phyloP scores from a whole-genome alignment of 30 jellyfish, hydroid and myxozoan genomes.

The Aurelia aurita region DNA sequence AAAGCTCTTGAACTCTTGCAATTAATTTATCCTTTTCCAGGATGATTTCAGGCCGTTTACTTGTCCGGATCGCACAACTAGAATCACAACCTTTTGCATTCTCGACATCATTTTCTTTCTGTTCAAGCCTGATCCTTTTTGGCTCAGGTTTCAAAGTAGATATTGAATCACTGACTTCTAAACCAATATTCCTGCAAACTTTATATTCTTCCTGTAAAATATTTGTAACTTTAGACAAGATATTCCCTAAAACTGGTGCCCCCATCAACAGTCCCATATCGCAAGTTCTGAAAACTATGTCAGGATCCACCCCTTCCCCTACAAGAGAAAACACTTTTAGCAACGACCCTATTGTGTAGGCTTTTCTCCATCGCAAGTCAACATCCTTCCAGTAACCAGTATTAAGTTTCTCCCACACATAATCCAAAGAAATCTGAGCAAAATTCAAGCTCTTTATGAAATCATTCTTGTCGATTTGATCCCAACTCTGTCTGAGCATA shows the following conservation, averaged over 20 bases:
- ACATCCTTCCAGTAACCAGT: slow-evolving; percentile 97
- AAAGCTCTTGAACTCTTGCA: slow-evolving; percentile 51
- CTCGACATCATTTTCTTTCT: background rate
- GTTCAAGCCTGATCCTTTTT: background rate
- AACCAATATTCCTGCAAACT: no score
- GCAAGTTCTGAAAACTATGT: slow-evolving; percentile 59
- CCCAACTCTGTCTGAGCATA: slow-evolving; percentile 46
- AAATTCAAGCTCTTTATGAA: slow-evolving; percentile 12
- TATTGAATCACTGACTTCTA: no score
- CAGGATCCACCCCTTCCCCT: slow-evolving; percentile 15
- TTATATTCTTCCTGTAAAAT: background rate
- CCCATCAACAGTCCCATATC: slow-evolving; percentile 98
- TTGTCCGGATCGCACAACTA: no score
- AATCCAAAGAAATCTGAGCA: slow-evolving; percentile 69
- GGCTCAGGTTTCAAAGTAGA: no score
- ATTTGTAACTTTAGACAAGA: slow-evolving; percentile 52
- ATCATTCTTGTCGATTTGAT: background rate
- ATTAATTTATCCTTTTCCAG: background rate
- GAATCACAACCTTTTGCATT: no score
- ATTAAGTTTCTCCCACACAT: slow-evolving; percentile 90
- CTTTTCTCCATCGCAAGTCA: slow-evolving; percentile 75
- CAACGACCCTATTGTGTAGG: slow-evolving; percentile 76
- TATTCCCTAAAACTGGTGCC: slow-evolving; percentile 84
- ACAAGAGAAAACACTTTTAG: slow-evolving; percentile 59
- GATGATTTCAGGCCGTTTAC: no score